Conservation (phyloP, 2,113 vertebrate species). For the Shinisaurus crocodilurus region DNA sequence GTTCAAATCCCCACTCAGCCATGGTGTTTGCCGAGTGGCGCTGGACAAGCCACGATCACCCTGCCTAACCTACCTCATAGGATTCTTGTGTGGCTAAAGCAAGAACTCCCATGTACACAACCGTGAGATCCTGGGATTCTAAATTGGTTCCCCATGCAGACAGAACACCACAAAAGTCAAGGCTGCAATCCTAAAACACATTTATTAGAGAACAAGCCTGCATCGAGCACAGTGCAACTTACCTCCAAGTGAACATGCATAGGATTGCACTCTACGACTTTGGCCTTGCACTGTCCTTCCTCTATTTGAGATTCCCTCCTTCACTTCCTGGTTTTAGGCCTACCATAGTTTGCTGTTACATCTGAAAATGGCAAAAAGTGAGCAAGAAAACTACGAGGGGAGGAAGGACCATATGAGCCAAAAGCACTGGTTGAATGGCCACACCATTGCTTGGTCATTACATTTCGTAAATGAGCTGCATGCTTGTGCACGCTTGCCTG, state of each 20-base stretch:
- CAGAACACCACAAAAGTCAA: background rate
- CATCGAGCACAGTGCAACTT: background rate
- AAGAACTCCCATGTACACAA: background rate
- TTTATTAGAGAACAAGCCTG: background rate
- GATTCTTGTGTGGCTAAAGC: too few species aligned
- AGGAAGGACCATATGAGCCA: background rate
- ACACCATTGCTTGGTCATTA: background rate
- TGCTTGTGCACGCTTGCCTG: too few species aligned
- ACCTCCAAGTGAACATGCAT: background rate
- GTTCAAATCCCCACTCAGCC: background rate
- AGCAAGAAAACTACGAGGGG: background rate
- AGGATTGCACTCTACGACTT: too few species aligned
- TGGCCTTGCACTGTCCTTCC: background rate
- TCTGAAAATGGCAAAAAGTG: background rate
- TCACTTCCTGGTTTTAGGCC: background rate
- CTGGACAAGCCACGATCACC: background rate
- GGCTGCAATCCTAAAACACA: background rate
- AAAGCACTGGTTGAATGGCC: background rate
- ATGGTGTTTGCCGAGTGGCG: too few species aligned
- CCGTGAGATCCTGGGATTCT: background rate
- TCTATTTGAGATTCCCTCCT: background rate
- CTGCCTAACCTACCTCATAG: background rate
- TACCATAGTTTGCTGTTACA: background rate
- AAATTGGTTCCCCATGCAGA: background rate
- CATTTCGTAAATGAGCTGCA: too few species aligned